Conservation (phyloP, 2,113 vertebrate species). For the Acinonyx jubatus region DNA sequence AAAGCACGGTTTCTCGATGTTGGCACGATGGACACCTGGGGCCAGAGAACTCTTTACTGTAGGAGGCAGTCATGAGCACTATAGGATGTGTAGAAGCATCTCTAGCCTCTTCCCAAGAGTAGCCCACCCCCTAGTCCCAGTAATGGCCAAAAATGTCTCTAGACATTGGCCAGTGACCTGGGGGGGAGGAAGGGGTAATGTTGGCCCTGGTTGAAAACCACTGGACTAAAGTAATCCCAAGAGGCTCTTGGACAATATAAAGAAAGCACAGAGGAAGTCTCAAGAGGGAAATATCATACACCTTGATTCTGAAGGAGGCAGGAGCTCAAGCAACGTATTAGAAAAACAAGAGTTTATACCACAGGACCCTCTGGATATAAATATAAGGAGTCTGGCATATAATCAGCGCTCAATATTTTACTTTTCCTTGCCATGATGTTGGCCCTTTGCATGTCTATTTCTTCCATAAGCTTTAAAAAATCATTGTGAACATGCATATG, state of each 20-base stretch:
- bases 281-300: neutral
- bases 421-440: neutral
- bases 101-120: neutral
- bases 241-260: neutral
- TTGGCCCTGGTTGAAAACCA: neutral
- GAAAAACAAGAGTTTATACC: neutral
- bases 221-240: neutral
- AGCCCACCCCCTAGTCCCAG: too few species aligned
- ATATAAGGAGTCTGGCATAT: neutral
- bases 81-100: rapidly evolving
- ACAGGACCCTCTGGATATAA: neutral
- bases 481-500: neutral
- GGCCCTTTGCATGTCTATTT: neutral
- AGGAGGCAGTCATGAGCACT: too few species aligned
- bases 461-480: neutral
- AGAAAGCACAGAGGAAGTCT: neutral
- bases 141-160: neutral
- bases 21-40: neutral
- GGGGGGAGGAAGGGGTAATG: neutral
- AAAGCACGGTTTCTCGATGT: neutral
- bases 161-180: neutral
- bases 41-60: too few species aligned
- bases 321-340: neutral
- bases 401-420: neutral
- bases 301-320: neutral